Conservation (phyloP, 2,797 vertebrate genomes). For the Furcifer pardalis region DNA sequence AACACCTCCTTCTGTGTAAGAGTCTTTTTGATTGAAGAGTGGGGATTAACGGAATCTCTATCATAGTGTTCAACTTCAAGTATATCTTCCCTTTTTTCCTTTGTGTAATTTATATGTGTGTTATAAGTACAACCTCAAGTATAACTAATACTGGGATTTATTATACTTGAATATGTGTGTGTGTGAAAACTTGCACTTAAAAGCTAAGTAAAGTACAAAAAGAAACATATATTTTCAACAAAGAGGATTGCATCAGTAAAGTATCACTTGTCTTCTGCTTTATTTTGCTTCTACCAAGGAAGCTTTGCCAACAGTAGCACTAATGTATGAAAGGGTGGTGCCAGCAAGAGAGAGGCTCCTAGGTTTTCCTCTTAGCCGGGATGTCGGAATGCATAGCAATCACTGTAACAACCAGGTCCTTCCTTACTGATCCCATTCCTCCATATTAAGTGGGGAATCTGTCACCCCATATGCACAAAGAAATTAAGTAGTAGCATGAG, state of each 20-base stretch:
- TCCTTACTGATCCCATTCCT: too few species aligned
- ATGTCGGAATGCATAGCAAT: neutral
- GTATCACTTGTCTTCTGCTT: neutral
- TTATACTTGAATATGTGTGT: too few species aligned
- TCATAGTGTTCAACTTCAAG: neutral
- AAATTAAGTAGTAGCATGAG: too few species aligned
- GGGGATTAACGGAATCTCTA: neutral
- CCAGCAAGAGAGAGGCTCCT: neutral
- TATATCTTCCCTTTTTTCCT: slow-evolving; percentile 2
- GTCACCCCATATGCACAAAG: too few species aligned
- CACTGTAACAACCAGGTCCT: neutral
- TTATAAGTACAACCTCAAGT: too few species aligned
- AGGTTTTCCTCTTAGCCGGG: neutral
- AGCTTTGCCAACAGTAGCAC: neutral
- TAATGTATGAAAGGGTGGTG: neutral
- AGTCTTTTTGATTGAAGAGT: slow-evolving; percentile 5
- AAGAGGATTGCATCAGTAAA: neutral
- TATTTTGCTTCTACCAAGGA: neutral
- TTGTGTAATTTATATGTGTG: neutral
- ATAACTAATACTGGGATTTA: too few species aligned
- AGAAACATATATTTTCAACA: neutral
- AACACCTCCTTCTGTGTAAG: slow-evolving; percentile 92
- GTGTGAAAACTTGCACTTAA: too few species aligned
- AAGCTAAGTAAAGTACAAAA: too few species aligned
- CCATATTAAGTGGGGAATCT: too few species aligned